Evolutionary conservation across 2,797 vertebrate species (phyloP), one percentile per base, ranked within the genome.

Genomic region (Thalassophryne amazonica): DNA sequence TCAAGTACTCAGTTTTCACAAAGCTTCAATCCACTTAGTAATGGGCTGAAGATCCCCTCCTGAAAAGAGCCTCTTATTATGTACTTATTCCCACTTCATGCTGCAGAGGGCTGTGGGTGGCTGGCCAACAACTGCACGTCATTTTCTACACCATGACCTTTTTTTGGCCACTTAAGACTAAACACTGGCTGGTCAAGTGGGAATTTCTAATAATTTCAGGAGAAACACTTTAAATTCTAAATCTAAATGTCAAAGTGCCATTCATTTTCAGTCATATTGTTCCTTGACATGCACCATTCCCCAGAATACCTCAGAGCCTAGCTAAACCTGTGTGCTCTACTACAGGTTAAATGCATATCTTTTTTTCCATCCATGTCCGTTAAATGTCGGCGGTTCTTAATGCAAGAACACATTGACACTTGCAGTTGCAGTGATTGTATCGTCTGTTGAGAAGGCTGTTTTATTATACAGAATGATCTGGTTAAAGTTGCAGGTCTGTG

Each of bases 231-330:
- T 51, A 19, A 46, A 41, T 59, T 59, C 12, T 16, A 20, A 51
- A 37, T 69, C 36, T 8, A 66, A 78, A 61, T 71, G 53, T 62
- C 29, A 38, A 86, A 86, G 86, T 86, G 83, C 78, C 81, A 81
- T 88, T 83, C 43, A 62, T 69, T 74, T 76, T 35, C 49, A 50
- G 40, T 57, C 16, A 59, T 62, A 45, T 37, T 40, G 64, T 45
- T 64, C 33, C 38, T 64, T 41, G 20, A 57, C 18, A 21, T 68
- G 48, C 49, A 42, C 50, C 61, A 49, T n/a, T 25, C 61, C 59
- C 62, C 68, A 43, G 27, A 19, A 50, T 73, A 78, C 83, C 80
- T 84, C 84, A 84, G 80, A 82, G 64, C 73, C 53, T 67, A 61
- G 46, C 57, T 5, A 23, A 62, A 67, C 53, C 69, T 18, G 30